Conservation (phyloP, 2,888 invertebrate species). For the Ernsta delagoae region DNA sequence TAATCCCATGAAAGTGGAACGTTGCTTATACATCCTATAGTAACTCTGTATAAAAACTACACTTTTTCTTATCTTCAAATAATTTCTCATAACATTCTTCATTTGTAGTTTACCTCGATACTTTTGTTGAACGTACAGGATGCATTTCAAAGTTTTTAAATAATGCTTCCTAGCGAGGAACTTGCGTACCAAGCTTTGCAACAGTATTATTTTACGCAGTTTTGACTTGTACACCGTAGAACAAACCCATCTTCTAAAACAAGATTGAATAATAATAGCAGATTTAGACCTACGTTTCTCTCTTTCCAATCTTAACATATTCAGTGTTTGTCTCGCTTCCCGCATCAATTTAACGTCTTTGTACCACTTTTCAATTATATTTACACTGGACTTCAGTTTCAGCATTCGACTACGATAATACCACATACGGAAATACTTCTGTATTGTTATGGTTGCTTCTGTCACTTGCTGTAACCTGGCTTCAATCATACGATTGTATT, state of each 20-base stretch:
- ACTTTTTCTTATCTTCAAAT: slow-evolving; percentile 51
- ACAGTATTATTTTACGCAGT: slow-evolving; percentile 53
- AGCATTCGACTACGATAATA: slow-evolving; percentile 56
- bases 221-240: slow-evolving; percentile 53
- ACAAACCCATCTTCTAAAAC: slow-evolving; percentile 65
- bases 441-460: slow-evolving; percentile 61
- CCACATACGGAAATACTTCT: slow-evolving; percentile 75
- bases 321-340: slow-evolving; percentile 57
- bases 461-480: slow-evolving; percentile 65
- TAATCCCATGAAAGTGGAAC: slow-evolving; percentile 50
- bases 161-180: slow-evolving; percentile 59
- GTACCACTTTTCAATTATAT: slow-evolving; percentile 82
- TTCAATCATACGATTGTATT: slow-evolving; percentile 57
- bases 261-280: slow-evolving; percentile 61
- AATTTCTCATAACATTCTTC: slow-evolving; percentile 59
- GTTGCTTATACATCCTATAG: slow-evolving; percentile 64
- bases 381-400: slow-evolving; percentile 65
- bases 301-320: slow-evolving; percentile 52
- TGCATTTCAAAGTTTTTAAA: slow-evolving; percentile 53
- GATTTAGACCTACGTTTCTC: slow-evolving; percentile 55
- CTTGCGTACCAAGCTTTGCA: slow-evolving; percentile 61
- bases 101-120: slow-evolving; percentile 69
- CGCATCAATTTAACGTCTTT: slow-evolving; percentile 59
- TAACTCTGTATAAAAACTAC: slow-evolving; percentile 71
- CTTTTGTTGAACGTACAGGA: slow-evolving; percentile 62